These are phyloP conservation scores for Pseudobourletiella spinata DNA, from an alignment of 1,140 invertebrate species.

Conservation along the genomic window DNA sequence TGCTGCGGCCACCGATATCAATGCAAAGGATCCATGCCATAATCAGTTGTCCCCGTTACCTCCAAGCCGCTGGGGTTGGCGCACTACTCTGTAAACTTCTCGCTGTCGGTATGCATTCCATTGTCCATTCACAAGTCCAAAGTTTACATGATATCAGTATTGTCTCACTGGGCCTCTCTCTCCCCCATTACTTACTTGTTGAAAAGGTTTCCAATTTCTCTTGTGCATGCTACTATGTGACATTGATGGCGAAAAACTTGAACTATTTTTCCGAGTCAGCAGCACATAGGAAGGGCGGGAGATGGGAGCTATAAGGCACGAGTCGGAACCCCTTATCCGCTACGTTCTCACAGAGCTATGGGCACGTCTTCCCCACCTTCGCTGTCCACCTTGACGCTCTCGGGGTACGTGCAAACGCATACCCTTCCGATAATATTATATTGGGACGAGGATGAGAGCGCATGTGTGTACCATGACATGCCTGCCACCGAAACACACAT, in stretches of 20 bases:
- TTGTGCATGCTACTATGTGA: background rate
- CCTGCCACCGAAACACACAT: too few species aligned
- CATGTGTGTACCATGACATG: too few species aligned
- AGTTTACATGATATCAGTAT: background rate
- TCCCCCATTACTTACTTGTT: background rate
- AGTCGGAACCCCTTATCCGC: background rate
- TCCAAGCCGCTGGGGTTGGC: too few species aligned
- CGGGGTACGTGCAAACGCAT: background rate
- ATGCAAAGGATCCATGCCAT: background rate
- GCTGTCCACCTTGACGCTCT: background rate
- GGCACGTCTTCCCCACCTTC: too few species aligned
- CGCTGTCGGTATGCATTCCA: too few species aligned
- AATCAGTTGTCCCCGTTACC: too few species aligned
- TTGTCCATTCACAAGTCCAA: conserved; percentile 1
- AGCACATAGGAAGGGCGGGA: too few species aligned
- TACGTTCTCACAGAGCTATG: too few species aligned
- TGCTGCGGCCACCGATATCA: background rate
- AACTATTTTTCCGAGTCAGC: background rate
- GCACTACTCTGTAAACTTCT: too few species aligned
- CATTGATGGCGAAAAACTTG: too few species aligned
- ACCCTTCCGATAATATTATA: background rate
- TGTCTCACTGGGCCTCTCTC: background rate
- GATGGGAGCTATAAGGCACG: background rate
- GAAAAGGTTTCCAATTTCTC: background rate
- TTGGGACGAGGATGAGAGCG: too few species aligned